phyloP scores from a whole-genome alignment of 53 echinoderm and acorn worm species.

The Hippasteria phrygiana region DNA sequence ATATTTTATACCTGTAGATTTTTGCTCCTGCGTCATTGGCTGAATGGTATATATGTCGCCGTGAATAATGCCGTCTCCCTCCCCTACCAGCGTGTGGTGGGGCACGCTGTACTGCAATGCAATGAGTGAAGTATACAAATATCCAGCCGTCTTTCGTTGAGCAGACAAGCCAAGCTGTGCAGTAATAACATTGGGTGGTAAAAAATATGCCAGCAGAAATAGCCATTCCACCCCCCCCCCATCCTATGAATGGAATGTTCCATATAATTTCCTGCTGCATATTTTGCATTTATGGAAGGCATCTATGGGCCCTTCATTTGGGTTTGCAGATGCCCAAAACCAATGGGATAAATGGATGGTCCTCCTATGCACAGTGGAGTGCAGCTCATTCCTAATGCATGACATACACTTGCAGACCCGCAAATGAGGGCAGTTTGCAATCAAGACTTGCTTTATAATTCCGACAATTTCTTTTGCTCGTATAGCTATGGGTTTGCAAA shows the following conservation, averaged over 20 bases:
- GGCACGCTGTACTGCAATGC: not conserved
- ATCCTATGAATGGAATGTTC: slow-evolving; percentile 34
- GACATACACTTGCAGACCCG: not conserved
- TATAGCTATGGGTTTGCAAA: not conserved
- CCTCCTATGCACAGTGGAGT: not conserved
- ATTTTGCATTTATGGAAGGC: slow-evolving; percentile 57
- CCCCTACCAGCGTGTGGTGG: not conserved
- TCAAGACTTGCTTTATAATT: not conserved
- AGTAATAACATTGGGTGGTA: slow-evolving; percentile 33
- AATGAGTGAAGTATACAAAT: not conserved
- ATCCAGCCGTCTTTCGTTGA: slow-evolving; percentile 18
- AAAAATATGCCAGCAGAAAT: slow-evolving; percentile 10
- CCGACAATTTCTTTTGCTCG: not conserved
- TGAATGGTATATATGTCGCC: not conserved
- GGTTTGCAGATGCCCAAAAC: not conserved
- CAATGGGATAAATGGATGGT: slow-evolving; percentile 35
- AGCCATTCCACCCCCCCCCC: slow-evolving; percentile 36
- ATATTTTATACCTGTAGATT: not conserved
- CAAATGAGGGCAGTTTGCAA: slow-evolving; percentile 1
- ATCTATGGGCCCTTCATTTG: slow-evolving; percentile 39
- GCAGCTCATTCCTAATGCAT: not conserved
- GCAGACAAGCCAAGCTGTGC: slow-evolving; percentile 18
- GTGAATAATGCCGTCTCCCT: not conserved
- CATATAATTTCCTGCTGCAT: slow-evolving; percentile 54
- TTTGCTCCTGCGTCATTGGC: not conserved